These are phyloP conservation scores for Ricordea florida DNA, from an alignment of 92 coral and sea anemone genomes.

Conservation along the genomic window DNA sequence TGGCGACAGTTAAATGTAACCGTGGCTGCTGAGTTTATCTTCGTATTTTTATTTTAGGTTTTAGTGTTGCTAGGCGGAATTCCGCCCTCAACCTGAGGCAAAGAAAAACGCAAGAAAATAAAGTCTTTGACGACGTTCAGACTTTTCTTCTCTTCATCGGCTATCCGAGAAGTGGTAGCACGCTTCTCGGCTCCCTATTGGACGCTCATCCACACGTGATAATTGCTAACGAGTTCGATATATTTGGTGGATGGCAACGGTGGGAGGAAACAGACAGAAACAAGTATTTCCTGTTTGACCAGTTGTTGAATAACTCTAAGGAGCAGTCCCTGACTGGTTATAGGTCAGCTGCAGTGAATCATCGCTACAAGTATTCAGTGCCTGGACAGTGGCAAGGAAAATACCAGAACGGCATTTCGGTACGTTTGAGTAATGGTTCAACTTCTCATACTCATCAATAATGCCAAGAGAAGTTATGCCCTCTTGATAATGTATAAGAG, in stretches of 20 bases:
- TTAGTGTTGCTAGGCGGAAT: too few species aligned
- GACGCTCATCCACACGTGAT: slow-evolving; percentile 96
- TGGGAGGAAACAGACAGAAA: slow-evolving; percentile 73
- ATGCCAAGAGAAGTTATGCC: background rate
- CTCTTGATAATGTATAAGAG: too few species aligned
- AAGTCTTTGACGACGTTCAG: slow-evolving; percentile 68
- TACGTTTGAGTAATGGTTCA: background rate
- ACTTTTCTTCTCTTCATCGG: slow-evolving; percentile 86
- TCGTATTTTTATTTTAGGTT: too few species aligned
- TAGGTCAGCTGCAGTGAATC: slow-evolving; percentile 37
- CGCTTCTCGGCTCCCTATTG: slow-evolving; percentile 89
- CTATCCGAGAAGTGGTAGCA: slow-evolving; percentile 93
- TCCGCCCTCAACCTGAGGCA: too few species aligned
- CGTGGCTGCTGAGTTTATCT: too few species aligned
- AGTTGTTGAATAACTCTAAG: slow-evolving; percentile 80
- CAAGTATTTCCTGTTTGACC: slow-evolving; percentile 87
- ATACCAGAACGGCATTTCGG: slow-evolving; percentile 65
- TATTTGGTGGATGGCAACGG: slow-evolving; percentile 72
- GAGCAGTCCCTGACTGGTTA: slow-evolving; percentile 58
- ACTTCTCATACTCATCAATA: background rate
- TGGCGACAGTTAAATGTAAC: too few species aligned
- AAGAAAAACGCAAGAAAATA: too few species aligned
- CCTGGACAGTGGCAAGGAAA: slow-evolving; percentile 94
- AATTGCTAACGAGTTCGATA: slow-evolving; percentile 91
- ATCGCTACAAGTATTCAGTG: slow-evolving; percentile 64